Evolutionary conservation across 2,888 invertebrate species (phyloP).

Genomic region (Rhyacophila evoluta): DNA sequence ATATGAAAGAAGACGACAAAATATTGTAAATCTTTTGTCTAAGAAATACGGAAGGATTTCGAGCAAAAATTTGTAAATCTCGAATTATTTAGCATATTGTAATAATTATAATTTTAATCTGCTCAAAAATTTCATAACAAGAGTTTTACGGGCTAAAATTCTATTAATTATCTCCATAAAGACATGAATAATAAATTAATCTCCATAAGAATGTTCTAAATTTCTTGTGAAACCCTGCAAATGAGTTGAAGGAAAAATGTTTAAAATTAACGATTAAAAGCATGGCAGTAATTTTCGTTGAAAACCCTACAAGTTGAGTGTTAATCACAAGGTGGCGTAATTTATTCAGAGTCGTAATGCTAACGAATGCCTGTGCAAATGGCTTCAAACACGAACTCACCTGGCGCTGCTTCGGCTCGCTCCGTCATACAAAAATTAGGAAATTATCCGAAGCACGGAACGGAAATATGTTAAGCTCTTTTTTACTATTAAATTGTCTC

Average conservation of each 20-base stretch:
- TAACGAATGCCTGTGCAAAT: background rate
- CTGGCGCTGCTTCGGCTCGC: background rate
- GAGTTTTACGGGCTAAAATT: background rate
- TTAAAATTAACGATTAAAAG: conserved; percentile 7
- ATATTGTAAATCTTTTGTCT: too few species aligned
- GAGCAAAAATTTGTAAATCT: too few species aligned
- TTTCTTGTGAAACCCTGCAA: background rate
- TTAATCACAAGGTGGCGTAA: background rate
- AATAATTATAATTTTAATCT: too few species aligned
- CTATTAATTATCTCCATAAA: background rate
- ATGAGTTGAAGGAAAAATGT: background rate
- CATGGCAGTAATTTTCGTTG: background rate
- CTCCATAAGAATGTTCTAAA: background rate
- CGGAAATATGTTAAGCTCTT: background rate
- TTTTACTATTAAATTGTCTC: background rate
- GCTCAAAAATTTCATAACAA: too few species aligned
- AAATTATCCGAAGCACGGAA: background rate
- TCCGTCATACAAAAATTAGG: background rate
- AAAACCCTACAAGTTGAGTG: background rate
- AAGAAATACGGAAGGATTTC: too few species aligned
- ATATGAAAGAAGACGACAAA: too few species aligned
- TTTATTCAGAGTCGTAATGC: background rate
- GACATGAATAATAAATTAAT: background rate
- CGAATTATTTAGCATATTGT: too few species aligned
- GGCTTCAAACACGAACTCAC: conserved; percentile 13